Evolutionary conservation across 2,888 invertebrate genomes (phyloP), one percentile per base, ranked within the genome.

Genomic region (Periphyllus acericola): DNA sequence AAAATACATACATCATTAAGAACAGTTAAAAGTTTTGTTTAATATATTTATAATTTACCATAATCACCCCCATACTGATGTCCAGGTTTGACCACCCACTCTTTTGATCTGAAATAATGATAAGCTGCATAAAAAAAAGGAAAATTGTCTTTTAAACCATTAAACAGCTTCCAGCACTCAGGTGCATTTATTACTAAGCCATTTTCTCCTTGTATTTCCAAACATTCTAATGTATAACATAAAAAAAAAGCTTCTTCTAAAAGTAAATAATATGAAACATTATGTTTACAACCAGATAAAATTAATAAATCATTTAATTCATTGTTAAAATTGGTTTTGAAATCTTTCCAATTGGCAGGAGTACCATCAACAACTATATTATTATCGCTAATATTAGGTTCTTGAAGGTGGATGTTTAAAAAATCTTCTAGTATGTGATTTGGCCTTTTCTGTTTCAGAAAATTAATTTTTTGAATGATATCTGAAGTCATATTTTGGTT

Each of bases 61-160:
- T 94, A 98, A 91, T 97, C 95, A 9, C 96, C 96, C 81, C 98
- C 98, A 93, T 96, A 98, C 92, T 97, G 97, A 2, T 96, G 92
- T 72, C 97, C 98, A 84, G 96, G 93, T 91, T 96, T 97, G 0
- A 98, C 96, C 89, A 98, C 93, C 96, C 98, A 98, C 75, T 96
- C 97, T 92, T 96, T 96, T n/a, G 95, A 94, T 90, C 96, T 94
- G 91, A 95, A 96, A 92, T 97, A 95, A 91, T 96, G 95, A 92
- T 97, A 98, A 0, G 95, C 95, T 55, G 95, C 93, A 92, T 98
- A 96, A 90, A 94, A 94, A 76, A 92, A 92, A 17, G 94, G 89
- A 92, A 97, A 97, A 89, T 93, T 92, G 32, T 91, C 90, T 90
- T 96, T 94, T 29, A 92, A 92, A 81, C 93, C 91, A 82, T 91